A percentile compares a stretch with the other conserved stretches of the same genome.
Conservation (phyloP, 2,888 invertebrate genomes). For the Desoria tigrina region DNA sequence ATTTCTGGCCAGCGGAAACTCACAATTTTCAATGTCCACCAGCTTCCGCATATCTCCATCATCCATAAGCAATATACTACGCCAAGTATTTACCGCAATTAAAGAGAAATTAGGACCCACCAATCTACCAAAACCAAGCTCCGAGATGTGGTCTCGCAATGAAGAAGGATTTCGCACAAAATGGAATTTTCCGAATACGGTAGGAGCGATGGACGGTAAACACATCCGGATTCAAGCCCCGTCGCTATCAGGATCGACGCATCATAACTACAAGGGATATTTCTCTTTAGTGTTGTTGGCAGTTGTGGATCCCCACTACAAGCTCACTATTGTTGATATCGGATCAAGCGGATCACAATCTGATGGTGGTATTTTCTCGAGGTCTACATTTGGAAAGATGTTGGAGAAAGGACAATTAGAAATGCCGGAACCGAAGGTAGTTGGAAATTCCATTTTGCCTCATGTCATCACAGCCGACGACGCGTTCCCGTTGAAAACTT, state of each 20-base stretch:
- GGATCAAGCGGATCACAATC: slow-evolving; percentile 29
- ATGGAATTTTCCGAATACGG: slow-evolving; percentile 34
- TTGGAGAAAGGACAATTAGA: background rate
- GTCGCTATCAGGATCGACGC: slow-evolving; percentile 11
- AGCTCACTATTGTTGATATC: slow-evolving; percentile 30
- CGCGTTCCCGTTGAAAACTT: slow-evolving; percentile 19
- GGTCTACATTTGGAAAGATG: slow-evolving; percentile 13
- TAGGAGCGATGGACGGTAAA: slow-evolving; percentile 35
- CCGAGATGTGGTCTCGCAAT: slow-evolving; percentile 5
- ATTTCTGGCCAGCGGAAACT: too few species aligned
- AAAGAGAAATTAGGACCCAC: background rate
- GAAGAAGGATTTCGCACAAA: slow-evolving; percentile 2
- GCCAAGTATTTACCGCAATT: slow-evolving; percentile 12
- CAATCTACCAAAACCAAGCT: slow-evolving; percentile 13
- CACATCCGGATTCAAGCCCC: slow-evolving; percentile 25
- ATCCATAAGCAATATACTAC: slow-evolving; percentile 10
- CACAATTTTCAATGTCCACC: too few species aligned
- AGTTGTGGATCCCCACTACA: slow-evolving; percentile 22
- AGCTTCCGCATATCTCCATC: slow-evolving; percentile 23
- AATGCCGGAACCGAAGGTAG: background rate
- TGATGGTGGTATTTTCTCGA: slow-evolving; percentile 31
- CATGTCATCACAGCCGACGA: slow-evolving; percentile 24
- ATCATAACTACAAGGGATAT: slow-evolving; percentile 34
- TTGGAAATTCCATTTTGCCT: background rate
- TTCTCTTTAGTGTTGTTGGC: slow-evolving; percentile 30